Percentiles rank a stretch among this genome's conserved stretches.
Conservation (phyloP, 2,888 invertebrate species). For the Patella depressa region DNA sequence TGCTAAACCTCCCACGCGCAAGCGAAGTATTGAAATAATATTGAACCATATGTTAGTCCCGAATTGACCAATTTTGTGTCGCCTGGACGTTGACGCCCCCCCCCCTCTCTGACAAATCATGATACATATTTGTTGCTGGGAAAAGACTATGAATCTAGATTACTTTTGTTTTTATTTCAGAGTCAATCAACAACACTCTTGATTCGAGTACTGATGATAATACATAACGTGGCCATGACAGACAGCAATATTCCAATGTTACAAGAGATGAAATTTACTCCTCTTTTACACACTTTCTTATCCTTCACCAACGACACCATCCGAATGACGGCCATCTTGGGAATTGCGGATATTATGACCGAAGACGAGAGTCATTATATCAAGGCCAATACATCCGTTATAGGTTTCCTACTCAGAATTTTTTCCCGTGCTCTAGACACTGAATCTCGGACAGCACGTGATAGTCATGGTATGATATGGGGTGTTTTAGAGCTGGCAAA, state of each 20-base stretch:
- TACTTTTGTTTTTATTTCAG: too few relatives aligned
- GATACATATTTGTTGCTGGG: too few relatives aligned
- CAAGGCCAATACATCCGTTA: not conserved
- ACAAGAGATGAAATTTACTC: not conserved
- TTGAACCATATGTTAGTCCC: too few relatives aligned
- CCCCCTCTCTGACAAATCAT: too few relatives aligned
- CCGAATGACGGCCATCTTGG: not conserved
- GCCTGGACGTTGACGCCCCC: too few relatives aligned
- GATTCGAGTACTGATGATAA: not conserved
- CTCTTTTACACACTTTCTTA: not conserved
- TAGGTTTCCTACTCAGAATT: not conserved
- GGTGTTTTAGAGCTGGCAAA: not conserved
- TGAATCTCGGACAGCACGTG: not conserved
- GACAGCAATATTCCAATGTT: not conserved
- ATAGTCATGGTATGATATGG: not conserved
- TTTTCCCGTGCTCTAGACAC: not conserved
- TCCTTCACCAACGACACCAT: not conserved
- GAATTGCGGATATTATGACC: not conserved
- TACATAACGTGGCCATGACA: not conserved
- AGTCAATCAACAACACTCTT: not conserved
- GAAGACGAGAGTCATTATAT: not conserved
- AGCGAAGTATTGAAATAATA: too few relatives aligned
- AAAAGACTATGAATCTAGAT: too few relatives aligned
- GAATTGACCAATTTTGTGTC: too few relatives aligned
- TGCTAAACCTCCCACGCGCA: too few relatives aligned